These are phyloP conservation scores for Sula dactylatra DNA, from an alignment of 2,113 vertebrate genomes.

Conservation along the genomic window DNA sequence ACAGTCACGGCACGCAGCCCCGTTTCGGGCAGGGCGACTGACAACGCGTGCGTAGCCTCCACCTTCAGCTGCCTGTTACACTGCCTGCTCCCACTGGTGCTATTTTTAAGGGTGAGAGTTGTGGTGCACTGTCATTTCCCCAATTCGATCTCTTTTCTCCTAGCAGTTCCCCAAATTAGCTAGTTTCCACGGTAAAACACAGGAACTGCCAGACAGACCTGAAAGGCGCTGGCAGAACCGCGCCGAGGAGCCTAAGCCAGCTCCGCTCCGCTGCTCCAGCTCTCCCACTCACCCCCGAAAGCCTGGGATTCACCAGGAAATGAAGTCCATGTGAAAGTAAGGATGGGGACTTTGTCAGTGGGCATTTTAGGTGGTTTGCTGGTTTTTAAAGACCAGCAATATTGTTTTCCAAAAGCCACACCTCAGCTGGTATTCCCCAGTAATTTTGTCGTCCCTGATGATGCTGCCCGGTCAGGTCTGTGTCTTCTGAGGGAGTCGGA, in stretches of 20 bases:
- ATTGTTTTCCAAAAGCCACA: not conserved
- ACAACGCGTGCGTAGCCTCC: not conserved
- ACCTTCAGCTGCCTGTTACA: not conserved
- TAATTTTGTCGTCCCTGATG: not conserved
- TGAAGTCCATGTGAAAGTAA: not conserved
- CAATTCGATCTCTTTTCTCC: not conserved
- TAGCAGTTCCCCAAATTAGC: slow-evolving; percentile 46
- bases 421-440: not conserved
- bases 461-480: not conserved
- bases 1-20: not conserved
- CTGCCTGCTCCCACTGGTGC: slow-evolving; percentile 38
- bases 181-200: slow-evolving; percentile 12
- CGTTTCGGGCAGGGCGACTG: not conserved
- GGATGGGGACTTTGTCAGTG: not conserved
- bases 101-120: slow-evolving; percentile 52
- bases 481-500: not conserved
- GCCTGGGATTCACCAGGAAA: not conserved
- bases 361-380: not conserved
- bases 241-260: not conserved
- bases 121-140: slow-evolving; percentile 32
- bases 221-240: not conserved
- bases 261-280: not conserved
- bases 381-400: not conserved
- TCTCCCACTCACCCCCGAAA: not conserved
- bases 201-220: slow-evolving; percentile 11